A percentile compares a stretch with the other conserved stretches of the same genome.
Conservation (phyloP, 2,888 invertebrate species). For the Coelinius sp. region DNA sequence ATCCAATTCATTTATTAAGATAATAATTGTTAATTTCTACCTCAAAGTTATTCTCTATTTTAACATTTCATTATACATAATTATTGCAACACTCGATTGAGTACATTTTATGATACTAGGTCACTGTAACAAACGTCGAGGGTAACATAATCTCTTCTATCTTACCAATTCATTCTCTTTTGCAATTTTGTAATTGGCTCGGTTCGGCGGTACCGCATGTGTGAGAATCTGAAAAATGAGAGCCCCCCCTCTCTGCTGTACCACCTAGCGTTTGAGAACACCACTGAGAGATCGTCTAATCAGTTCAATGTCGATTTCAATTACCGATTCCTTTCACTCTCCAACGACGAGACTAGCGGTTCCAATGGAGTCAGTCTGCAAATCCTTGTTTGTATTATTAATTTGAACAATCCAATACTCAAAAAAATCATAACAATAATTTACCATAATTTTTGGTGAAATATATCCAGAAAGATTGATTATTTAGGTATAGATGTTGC, state of each 20-base stretch:
- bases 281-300: conserved; percentile 47
- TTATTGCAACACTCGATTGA: background rate
- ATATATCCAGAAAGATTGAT: too few relatives aligned
- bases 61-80: background rate
- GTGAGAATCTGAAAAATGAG: background rate
- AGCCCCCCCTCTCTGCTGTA: background rate
- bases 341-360: background rate
- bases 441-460: too few relatives aligned
- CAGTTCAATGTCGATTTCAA: conserved; percentile 50
- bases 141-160: background rate
- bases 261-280: background rate
- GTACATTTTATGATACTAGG: background rate
- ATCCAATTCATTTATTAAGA: too few relatives aligned
- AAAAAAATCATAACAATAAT: too few relatives aligned
- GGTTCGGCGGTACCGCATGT: conserved; percentile 21
- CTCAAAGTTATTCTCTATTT: too few relatives aligned
- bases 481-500: too few relatives aligned
- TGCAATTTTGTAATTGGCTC: conserved; percentile 24
- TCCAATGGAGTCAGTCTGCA: too few relatives aligned
- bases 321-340: conserved; percentile 44
- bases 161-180: too few relatives aligned
- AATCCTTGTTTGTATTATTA: too few relatives aligned
- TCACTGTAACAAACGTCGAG: background rate
- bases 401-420: too few relatives aligned
- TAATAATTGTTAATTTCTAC: too few relatives aligned